A percentile compares a stretch with the other conserved stretches of the same genome.
These are phyloP conservation scores for Centruroides vittatus DNA, from an alignment of 1,140 invertebrate species.

Conservation along the genomic window DNA sequence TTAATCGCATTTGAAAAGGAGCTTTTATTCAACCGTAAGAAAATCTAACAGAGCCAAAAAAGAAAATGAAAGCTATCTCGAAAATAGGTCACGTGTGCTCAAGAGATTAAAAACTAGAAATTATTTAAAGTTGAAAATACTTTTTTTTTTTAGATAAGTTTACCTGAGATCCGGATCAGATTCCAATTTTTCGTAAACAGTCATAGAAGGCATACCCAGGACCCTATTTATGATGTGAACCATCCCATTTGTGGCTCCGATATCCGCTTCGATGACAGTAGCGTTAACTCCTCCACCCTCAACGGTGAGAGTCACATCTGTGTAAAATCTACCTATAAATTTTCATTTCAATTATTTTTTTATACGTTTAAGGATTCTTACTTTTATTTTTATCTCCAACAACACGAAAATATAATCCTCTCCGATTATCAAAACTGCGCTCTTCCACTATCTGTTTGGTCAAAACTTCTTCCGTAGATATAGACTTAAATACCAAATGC, in stretches of 20 bases:
- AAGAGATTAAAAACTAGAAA: too few species aligned
- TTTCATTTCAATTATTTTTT: too few species aligned
- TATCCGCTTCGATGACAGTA: constrained; percentile 71
- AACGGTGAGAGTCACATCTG: constrained; percentile 39
- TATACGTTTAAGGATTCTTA: not conserved
- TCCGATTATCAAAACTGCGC: constrained; percentile 7
- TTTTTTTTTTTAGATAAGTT: not conserved
- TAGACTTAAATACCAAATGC: constrained; percentile 54
- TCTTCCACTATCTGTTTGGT: constrained; percentile 11
- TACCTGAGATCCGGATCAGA: constrained; percentile 28
- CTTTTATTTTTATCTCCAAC: constrained; percentile 14
- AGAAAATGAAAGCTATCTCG: too few species aligned
- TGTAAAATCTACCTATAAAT: too few species aligned
- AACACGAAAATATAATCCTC: constrained; percentile 13
- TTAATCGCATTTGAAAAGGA: too few species aligned
- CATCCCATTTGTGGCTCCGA: constrained; percentile 84
- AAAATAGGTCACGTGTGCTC: too few species aligned
- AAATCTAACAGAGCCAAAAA: too few species aligned
- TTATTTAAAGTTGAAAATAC: too few species aligned
- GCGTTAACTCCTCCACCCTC: constrained; percentile 85
- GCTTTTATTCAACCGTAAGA: too few species aligned
- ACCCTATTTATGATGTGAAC: constrained; percentile 88
- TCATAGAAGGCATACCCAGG: constrained; percentile 82
- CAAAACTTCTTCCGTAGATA: constrained; percentile 47
- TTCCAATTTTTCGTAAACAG: constrained; percentile 70